These are phyloP conservation scores for Chrysolina haemoptera DNA, from an alignment of 2,888 invertebrate species.

Conservation along the genomic window DNA sequence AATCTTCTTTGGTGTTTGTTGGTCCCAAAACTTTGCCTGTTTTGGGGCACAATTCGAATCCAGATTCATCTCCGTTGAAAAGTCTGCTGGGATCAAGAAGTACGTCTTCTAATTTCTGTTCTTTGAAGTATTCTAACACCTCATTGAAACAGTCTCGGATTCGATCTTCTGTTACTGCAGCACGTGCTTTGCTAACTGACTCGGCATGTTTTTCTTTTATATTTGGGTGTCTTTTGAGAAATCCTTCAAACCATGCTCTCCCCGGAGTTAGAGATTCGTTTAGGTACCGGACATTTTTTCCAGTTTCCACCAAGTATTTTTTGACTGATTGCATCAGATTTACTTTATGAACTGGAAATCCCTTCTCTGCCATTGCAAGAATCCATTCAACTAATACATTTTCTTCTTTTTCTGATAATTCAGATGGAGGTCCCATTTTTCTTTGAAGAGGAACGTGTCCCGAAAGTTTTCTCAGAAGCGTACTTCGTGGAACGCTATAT, in stretches of 20 bases:
- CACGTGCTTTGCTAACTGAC: constrained; percentile 55
- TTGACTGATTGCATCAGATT: neutral
- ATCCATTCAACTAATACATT: neutral
- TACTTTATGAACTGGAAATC: neutral
- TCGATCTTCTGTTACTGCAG: constrained; percentile 41
- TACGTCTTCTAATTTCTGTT: constrained; percentile 31
- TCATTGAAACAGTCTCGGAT: neutral
- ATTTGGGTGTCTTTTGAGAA: constrained; percentile 34
- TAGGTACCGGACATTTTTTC: neutral
- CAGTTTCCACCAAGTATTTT: neutral
- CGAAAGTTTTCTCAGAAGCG: neutral
- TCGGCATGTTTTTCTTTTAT: constrained; percentile 54
- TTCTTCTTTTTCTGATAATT: neutral
- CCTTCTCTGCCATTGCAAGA: constrained; percentile 1
- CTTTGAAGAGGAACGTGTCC: neutral
- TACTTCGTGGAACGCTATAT: constrained; percentile 9
- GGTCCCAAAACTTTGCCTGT: constrained; percentile 46
- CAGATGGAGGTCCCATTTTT: constrained; percentile 12
- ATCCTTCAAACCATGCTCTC: constrained; percentile 29
- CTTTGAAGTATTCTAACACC: constrained; percentile 39
- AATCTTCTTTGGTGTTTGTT: constrained; percentile 38
- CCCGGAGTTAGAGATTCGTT: constrained; percentile 5
- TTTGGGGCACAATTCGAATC: constrained; percentile 58
- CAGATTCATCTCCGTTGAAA: constrained; percentile 61
- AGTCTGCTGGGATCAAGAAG: constrained; percentile 52